These are phyloP conservation scores for Drosophila falleni DNA, from an alignment of 2,888 invertebrate species.

Conservation along the genomic window DNA sequence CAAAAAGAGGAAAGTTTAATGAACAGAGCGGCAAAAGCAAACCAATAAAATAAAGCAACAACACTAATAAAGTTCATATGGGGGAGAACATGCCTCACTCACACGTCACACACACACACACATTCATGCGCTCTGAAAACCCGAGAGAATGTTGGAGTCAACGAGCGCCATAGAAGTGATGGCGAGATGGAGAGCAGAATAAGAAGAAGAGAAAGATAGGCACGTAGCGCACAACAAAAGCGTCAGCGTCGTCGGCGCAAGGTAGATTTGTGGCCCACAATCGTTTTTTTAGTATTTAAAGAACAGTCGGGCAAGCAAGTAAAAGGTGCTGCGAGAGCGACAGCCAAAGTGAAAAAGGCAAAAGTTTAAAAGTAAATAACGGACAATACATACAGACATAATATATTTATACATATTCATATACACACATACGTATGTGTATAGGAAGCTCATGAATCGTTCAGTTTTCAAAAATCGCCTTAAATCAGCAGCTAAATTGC, in stretches of 20 bases:
- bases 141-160: slow-evolving; percentile 41
- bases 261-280: slow-evolving; percentile 68
- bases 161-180: slow-evolving; percentile 47
- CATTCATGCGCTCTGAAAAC: background rate
- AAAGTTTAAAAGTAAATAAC: slow-evolving; percentile 72
- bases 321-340: slow-evolving; percentile 58
- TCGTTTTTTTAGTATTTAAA: slow-evolving; percentile 76
- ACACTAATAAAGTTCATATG: slow-evolving; percentile 9
- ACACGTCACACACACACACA: slow-evolving; percentile 19
- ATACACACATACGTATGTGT: slow-evolving; percentile 14
- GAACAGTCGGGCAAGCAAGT: slow-evolving; percentile 82
- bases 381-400: slow-evolving; percentile 36
- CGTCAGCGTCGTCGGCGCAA: slow-evolving; percentile 53
- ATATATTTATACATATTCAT: slow-evolving; percentile 7
- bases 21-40: slow-evolving; percentile 25
- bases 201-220: slow-evolving; percentile 50
- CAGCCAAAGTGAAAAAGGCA: slow-evolving; percentile 53
- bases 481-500: slow-evolving; percentile 43
- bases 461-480: slow-evolving; percentile 41
- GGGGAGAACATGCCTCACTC: slow-evolving; percentile 33
- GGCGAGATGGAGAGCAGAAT: slow-evolving; percentile 48
- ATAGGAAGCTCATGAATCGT: slow-evolving; percentile 41
- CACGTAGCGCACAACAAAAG: slow-evolving; percentile 61
- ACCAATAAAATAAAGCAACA: slow-evolving; percentile 34
- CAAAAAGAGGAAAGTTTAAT: slow-evolving; percentile 14